Conservation (phyloP, 2,888 invertebrate species). For the Keiferia lycopersicella region DNA sequence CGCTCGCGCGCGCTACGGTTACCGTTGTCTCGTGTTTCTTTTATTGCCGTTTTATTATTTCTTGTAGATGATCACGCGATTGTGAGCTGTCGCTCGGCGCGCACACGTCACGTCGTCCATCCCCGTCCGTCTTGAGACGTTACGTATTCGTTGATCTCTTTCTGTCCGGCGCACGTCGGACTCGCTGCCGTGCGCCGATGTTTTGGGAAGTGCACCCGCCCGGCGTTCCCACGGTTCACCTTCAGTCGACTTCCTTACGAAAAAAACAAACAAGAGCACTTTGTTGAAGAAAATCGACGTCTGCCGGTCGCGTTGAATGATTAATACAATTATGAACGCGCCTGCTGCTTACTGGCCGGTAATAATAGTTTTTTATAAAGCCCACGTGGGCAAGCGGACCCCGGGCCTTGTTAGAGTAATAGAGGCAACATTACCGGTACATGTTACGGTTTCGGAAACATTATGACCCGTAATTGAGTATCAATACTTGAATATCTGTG, state of each 20-base stretch:
- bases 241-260: constrained; percentile 80
- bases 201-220: constrained; percentile 83
- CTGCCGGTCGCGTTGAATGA: constrained; percentile 79
- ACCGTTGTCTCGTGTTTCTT: constrained; percentile 78
- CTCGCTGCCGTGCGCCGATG: constrained; percentile 80
- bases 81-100: constrained; percentile 79
- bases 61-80: constrained; percentile 82
- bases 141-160: constrained; percentile 48
- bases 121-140: constrained; percentile 42
- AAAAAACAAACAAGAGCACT: constrained; percentile 82
- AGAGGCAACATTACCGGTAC: constrained; percentile 12
- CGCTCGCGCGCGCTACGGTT: constrained; percentile 62
- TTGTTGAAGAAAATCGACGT: constrained; percentile 81
- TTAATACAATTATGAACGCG: constrained; percentile 80
- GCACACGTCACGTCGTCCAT: constrained; percentile 73
- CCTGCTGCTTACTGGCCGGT: constrained; percentile 70
- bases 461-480: background rate
- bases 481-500: background rate
- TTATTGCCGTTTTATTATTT: constrained; percentile 82
- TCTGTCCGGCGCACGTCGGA: constrained; percentile 71
- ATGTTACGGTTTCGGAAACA: constrained; percentile 11
- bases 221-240: constrained; percentile 81
- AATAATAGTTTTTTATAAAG: constrained; percentile 75
- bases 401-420: constrained; percentile 14
- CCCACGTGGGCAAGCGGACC: constrained; percentile 67